Conservation (phyloP, 2,113 vertebrate genomes). For the Pachycephala philippinensis region DNA sequence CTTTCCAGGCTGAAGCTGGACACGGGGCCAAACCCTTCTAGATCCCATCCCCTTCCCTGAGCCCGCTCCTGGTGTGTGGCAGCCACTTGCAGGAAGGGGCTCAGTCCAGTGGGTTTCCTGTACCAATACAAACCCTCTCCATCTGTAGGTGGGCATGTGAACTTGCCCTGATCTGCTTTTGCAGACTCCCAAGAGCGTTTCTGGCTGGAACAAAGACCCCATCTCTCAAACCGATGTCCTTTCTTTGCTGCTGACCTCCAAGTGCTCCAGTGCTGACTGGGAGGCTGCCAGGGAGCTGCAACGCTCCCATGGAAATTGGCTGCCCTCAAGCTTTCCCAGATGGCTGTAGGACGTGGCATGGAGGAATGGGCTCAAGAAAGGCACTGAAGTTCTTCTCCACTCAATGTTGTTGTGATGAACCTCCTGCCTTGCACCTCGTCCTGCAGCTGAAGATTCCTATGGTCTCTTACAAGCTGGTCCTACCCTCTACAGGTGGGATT, state of each 20-base stretch:
- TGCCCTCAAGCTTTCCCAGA: not conserved
- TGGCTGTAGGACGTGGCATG: not conserved
- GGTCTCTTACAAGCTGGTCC: not conserved
- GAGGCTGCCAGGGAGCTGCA: not conserved
- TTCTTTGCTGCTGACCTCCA: not conserved
- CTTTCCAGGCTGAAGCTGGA: not conserved
- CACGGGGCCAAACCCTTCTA: not conserved
- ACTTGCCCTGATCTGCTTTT: not conserved
- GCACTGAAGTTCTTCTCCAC: not conserved
- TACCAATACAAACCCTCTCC: not conserved
- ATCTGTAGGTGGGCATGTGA: accelerated
- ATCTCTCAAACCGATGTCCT: not conserved
- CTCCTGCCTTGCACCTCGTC: accelerated
- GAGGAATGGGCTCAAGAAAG: not conserved
- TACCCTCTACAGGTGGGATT: not conserved
- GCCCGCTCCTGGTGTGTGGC: not conserved
- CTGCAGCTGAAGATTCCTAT: not conserved
- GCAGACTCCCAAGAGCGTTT: not conserved
- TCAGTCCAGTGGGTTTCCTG: accelerated
- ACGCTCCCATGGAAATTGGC: not conserved
- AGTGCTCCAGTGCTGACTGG: not conserved
- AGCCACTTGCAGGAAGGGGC: not conserved
- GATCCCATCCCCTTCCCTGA: not conserved
- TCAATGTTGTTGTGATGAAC: not conserved
- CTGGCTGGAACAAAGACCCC: not conserved